Evolutionary conservation across 2,113 vertebrate genomes (phyloP).

Genomic region (Crotalus tigris): DNA sequence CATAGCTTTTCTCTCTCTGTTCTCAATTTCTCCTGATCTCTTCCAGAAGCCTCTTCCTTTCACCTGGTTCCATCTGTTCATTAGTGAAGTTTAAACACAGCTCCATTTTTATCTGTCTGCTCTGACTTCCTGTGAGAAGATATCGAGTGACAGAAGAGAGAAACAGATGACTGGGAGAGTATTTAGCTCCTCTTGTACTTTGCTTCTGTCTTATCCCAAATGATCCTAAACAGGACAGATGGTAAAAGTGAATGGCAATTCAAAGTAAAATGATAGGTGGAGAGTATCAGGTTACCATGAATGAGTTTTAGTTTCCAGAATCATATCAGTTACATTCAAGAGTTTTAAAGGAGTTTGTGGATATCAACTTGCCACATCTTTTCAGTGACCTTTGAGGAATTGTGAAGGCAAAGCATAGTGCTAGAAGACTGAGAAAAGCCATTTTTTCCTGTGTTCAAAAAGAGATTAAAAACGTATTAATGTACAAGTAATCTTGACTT

Average conservation of each 20-base stretch:
- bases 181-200: not conserved
- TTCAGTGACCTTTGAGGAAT: not conserved
- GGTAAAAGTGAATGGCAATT: not conserved
- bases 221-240: not conserved
- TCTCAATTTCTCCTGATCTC: not conserved
- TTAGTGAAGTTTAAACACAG: not conserved
- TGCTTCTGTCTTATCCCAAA: not conserved
- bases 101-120: not conserved
- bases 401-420: not conserved
- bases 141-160: not conserved
- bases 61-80: not conserved
- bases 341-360: not conserved
- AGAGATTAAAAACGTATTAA: not conserved
- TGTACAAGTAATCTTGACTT: not conserved
- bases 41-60: not conserved
- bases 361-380: not conserved
- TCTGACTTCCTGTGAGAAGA: not conserved
- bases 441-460: not conserved
- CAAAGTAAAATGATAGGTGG: not conserved
- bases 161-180: not conserved
- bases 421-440: not conserved
- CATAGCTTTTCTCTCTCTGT: not conserved
- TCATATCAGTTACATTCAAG: not conserved
- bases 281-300: not conserved
- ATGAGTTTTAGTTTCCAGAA: not conserved